These are phyloP conservation scores for Bicyclus anynana DNA, from an alignment of 1,140 invertebrate species.

Conservation along the genomic window DNA sequence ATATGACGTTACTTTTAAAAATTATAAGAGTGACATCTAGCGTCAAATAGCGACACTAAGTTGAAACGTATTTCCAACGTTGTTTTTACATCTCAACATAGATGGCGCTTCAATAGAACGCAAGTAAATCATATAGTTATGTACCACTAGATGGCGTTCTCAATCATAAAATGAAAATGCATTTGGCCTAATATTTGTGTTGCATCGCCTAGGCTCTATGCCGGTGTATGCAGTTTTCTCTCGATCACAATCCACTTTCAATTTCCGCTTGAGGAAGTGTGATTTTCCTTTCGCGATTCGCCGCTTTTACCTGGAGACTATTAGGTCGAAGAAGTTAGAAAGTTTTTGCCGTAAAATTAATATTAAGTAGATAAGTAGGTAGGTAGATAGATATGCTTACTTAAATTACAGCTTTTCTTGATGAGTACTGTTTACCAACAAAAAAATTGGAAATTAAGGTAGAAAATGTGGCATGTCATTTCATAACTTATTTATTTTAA, in stretches of 20 bases:
- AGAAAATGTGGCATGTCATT: no score
- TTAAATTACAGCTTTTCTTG: no score
- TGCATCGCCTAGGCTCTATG: neutral
- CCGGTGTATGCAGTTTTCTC: conserved; percentile 56
- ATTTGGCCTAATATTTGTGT: neutral
- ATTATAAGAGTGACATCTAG: conserved; percentile 41
- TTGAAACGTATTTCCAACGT: neutral
- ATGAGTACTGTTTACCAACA: no score
- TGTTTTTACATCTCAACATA: conserved; percentile 12
- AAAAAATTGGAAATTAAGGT: no score
- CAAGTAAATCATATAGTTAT: neutral
- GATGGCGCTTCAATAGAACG: conserved; percentile 31
- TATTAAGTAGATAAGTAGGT: neutral
- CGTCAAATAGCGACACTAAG: conserved; percentile 29
- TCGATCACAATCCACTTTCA: conserved; percentile 62
- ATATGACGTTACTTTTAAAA: no score
- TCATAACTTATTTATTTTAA: no score
- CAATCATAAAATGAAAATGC: neutral
- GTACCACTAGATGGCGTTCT: conserved; percentile 41
- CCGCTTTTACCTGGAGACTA: conserved; percentile 54
- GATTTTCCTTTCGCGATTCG: conserved; percentile 65
- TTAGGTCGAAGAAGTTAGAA: conserved; percentile 38
- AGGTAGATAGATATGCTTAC: no score
- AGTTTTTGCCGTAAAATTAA: conserved; percentile 35
- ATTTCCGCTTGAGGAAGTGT: conserved; percentile 72